Evolutionary conservation across 2,113 vertebrate species (phyloP), one percentile per base, ranked within the genome.

Genomic region (Phylloscopus trochiloides): DNA sequence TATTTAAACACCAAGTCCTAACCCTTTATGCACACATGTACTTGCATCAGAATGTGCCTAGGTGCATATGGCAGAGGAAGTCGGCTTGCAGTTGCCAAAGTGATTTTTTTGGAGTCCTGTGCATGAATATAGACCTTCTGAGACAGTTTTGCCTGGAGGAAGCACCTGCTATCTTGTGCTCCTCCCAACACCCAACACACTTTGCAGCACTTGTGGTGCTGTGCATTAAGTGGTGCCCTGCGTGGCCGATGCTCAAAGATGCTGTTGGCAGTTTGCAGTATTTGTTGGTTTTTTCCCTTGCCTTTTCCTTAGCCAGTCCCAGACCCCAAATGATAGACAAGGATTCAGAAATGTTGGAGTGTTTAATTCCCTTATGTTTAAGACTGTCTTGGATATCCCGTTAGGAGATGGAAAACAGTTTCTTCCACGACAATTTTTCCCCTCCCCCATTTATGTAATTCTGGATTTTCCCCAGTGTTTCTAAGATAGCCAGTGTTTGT

Each of bases 401-500:
- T 21, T 79, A 71, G 67, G 52, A 88, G 31, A n/a, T 72, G 43
- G 32, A 80, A 67, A 84, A 70, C 29, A 76, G 36, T 90, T 94
- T 92, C 47, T 94, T 88, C 67, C 28, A 5, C 45, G 75, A 77
- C 10, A 40, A 9, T 88, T 86, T 73, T 17, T 84, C 24, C 76
- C 51, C 40, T 94, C 55, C 52, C 25, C 17, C 26, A 22, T 79
- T 94, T 92, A 86, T 67, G n/a, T 86, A 94, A 96, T n/a, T 90
- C 81, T 86, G 85, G 78, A 95, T 96, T 96, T 96, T 28, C 78
- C 75, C 67, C 43, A 59, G 74, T 83, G 71, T 95, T 92, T 93
- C 66, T 90, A 79, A 88, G 62, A 91, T 94, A 89, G 62, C 57
- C 83, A 86, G n/a, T 90, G 63, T 94, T 96, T 95, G 55, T 95